Percentiles rank a stretch among this genome's conserved stretches.
Evolutionary conservation across 1,140 invertebrate species (phyloP).

Genomic region (Diuraphis noxia): DNA sequence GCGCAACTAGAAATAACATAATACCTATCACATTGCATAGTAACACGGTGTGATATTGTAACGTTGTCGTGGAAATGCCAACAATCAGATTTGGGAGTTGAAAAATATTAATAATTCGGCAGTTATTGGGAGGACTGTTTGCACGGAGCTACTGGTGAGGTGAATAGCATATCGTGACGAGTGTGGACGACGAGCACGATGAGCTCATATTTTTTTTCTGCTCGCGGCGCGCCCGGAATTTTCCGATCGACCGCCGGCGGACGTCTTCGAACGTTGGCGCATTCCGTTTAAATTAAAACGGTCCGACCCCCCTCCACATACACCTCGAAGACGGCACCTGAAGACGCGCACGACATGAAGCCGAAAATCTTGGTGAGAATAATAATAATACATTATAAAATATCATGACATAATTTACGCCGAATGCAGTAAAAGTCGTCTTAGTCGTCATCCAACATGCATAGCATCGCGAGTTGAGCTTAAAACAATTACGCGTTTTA

Average conservation of each 20-base stretch:
- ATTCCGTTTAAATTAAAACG: no score
- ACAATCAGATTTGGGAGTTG: background rate
- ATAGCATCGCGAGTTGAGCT: no score
- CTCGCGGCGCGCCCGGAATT: background rate
- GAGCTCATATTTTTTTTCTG: background rate
- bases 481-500: no score
- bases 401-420: no score
- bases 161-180: background rate
- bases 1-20: background rate
- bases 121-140: background rate
- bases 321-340: no score
- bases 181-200: background rate
- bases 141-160: no score
- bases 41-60: background rate
- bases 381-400: no score
- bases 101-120: background rate
- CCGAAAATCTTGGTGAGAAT: no score
- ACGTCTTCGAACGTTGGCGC: slow-evolving; percentile 46
- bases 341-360: no score
- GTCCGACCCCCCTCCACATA: no score
- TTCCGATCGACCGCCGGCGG: slow-evolving; percentile 3
- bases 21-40: background rate
- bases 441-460: no score
- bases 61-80: background rate
- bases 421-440: no score